A percentile compares a stretch with the other conserved stretches of the same genome.
These are phyloP conservation scores for Bergia sp. DNA, from an alignment of 92 coral and sea anemone genomes.

Conservation along the genomic window DNA sequence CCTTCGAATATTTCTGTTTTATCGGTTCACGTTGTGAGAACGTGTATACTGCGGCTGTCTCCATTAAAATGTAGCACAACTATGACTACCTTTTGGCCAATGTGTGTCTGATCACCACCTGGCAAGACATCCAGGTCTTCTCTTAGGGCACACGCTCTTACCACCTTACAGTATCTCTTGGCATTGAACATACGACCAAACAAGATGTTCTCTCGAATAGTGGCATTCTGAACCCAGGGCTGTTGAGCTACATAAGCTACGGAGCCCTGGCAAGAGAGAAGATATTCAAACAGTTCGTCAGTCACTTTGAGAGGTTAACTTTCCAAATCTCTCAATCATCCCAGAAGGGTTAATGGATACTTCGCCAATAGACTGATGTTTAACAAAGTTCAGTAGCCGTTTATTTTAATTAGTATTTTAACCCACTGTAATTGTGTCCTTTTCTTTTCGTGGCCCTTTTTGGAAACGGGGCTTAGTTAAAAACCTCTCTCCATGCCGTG, in stretches of 20 bases:
- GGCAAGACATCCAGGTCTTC: conserved; percentile 33
- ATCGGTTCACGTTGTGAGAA: neutral
- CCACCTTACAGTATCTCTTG: conserved; percentile 16
- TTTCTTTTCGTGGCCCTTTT: too few species aligned
- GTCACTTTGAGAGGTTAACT: neutral
- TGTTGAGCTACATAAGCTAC: conserved; percentile 71
- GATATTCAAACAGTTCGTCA: neutral
- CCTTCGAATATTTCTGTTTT: too few species aligned
- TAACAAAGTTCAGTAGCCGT: too few species aligned
- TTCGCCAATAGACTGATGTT: too few species aligned
- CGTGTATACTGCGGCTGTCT: neutral
- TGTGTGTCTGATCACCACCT: conserved; percentile 23
- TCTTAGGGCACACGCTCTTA: conserved; percentile 1
- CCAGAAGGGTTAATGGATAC: neutral
- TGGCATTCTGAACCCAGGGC: conserved; percentile 77
- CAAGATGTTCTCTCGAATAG: conserved; percentile 66
- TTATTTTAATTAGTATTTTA: too few species aligned
- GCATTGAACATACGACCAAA: conserved; percentile 46
- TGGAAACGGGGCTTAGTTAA: too few species aligned
- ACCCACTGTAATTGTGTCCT: too few species aligned
- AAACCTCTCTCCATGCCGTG: too few species aligned
- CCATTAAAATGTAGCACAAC: neutral
- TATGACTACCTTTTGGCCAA: conserved; percentile 18
- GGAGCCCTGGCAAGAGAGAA: conserved; percentile 51
- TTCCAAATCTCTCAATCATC: neutral